Base-by-base conservation (phyloP, 1,140 invertebrate species). In the Solenopsis invicta region DNA sequence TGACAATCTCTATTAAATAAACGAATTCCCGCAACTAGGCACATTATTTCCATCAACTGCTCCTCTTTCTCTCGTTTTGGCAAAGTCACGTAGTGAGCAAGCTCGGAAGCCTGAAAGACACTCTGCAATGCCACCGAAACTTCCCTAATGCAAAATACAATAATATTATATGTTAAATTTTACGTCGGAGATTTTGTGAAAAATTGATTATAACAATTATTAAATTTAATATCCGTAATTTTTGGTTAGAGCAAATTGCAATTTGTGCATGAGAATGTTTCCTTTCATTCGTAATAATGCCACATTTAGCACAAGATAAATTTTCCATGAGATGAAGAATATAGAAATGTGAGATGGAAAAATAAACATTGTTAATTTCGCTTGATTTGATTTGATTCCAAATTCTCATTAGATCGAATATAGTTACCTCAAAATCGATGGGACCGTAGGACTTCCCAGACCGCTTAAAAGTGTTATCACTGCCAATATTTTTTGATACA, bases 51-150 rank as follows among this genome's bases (percentile, higher is more conserved):
- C 52, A 94, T 93, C 10, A 97, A 85, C 54, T 96, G 96, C 13
- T 93, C 93, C 89, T 95, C 93, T 91, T 96, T 96, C 69, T 96
- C 96, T 59, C 91, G 87, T 85, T 95, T 95, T 1, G 96, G 95
- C 56, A 97, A 91, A 18, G 95, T 93, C 52, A 97, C 95, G 88
- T 97, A 98, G 6, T 96, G 94, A 62, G 96, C 96, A 16, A 98
- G 92, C 90, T 98, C 98, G 1, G 96, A 96, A 71, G 96, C 95
- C 6, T 97, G 96, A 91, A 98, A 97, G 9, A 98, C 96, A 93
- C 97, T 98, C 91, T 97, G 97, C 18, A 98, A 92, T 0, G 97
- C 97, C 54, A 96, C 96, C 82, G 96, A 95, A 5, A 96, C 96
- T 93, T 97, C 96, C 41, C 94, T 94, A 59, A 62, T 84, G 0